Conservation (phyloP, 2,888 invertebrate species). For the Ypsolopha sequella region DNA sequence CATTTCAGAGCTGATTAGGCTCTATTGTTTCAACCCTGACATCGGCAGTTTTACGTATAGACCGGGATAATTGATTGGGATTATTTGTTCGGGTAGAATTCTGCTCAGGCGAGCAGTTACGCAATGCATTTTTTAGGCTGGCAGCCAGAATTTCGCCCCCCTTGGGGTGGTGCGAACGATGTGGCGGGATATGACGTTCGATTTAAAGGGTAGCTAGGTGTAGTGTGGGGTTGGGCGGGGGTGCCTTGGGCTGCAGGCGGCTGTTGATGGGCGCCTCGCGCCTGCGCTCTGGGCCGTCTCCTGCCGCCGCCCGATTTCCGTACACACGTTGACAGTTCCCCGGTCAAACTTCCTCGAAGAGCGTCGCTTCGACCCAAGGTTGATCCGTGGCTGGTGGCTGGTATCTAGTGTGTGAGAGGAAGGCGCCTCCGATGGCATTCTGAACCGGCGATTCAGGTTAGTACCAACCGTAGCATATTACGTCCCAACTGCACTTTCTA, state of each 20-base stretch:
- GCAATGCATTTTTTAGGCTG: constrained; percentile 70
- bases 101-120: constrained; percentile 44
- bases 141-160: not conserved
- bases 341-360: constrained; percentile 63
- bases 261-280: constrained; percentile 71
- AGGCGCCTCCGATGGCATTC: constrained; percentile 5
- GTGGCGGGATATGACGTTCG: constrained; percentile 67
- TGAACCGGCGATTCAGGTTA: not conserved
- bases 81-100: constrained; percentile 24
- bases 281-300: constrained; percentile 51
- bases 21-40: no score
- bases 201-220: constrained; percentile 60
- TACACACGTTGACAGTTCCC: constrained; percentile 74
- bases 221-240: constrained; percentile 17
- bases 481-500: not conserved
- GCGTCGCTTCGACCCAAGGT: constrained; percentile 35
- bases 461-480: not conserved
- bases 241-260: constrained; percentile 41
- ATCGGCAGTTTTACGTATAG: not conserved
- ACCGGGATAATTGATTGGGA: constrained; percentile 56
- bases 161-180: constrained; percentile 43
- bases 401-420: not conserved
- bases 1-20: no score
- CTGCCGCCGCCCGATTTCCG: constrained; percentile 70
- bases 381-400: not conserved